Base-by-base conservation (phyloP, 2,888 invertebrate species). In the Drosophila cracens region DNA sequence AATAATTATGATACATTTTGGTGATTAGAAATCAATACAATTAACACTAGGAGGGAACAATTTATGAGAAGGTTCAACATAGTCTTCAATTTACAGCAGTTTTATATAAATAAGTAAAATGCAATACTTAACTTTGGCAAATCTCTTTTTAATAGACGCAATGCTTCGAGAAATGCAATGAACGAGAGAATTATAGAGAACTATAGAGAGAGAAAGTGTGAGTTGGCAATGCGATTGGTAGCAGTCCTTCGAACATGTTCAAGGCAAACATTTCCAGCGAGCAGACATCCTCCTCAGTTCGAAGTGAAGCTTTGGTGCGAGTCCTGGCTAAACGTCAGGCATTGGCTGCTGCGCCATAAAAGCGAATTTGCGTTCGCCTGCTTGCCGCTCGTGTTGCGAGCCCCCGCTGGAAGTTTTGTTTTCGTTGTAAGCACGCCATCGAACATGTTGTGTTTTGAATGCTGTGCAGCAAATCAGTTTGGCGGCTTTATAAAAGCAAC, bases 371-470 rank as follows among this genome's bases (percentile, higher is more conserved):
- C n/a, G n/a, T n/a, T n/a, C n/a, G n/a, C n/a, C n/a, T n/a, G 18
- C 10, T 1, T n/a, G 40, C 43, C 77, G 83, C 49, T 70, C 75
- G 85, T 80, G 83, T 72, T 10, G 1, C 62, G 38, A 0, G 33
- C 4, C 0, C 6, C 0, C 4, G 1, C 58, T 73, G 76, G 71
- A 76, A 70, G 71, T 57, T 48, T 88, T 88, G 89, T 89, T 88
- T 73, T 79, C 61, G 79, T 89, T 84, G 81, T 77, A 77, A 64
- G 74, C 61, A 8, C 33, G 46, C 48, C 54, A 76, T 83, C 89
- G 38, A 83, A 87, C 86, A 70, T 82, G 86, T 87, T 87, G 86
- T 87, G 86, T 87, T 87, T 89, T 87, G 89, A 86, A 86, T 84
- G 76, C 68, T 70, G 52, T 64, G 70, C 76, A 72, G 73, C 74